Evolutionary conservation across 1,140 invertebrate genomes (phyloP).

Genomic region (Philaenus spumarius): DNA sequence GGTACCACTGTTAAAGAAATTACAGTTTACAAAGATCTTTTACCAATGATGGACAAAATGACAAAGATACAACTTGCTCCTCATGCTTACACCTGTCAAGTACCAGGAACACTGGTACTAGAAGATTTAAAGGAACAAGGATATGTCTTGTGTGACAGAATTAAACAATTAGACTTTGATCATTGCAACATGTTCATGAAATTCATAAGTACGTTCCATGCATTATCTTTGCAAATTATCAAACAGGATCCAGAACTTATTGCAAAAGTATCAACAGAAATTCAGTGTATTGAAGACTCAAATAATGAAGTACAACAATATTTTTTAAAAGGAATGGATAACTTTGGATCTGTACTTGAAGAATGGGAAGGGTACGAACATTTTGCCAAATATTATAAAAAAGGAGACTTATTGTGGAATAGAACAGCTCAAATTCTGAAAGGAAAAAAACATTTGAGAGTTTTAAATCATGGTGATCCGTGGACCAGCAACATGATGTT

Average conservation of each 20-base stretch:
- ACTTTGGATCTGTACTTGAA: background rate
- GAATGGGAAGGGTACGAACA: background rate
- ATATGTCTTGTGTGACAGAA: conserved; percentile 9
- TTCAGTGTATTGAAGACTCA: background rate
- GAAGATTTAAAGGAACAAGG: conserved; percentile 17
- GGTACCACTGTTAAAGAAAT: conserved; percentile 39
- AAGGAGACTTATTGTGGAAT: background rate
- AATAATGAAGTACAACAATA: background rate
- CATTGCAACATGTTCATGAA: conserved; percentile 40
- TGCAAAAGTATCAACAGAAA: background rate
- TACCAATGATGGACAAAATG: conserved; percentile 36
- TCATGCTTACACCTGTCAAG: conserved; percentile 36
- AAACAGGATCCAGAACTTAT: conserved; percentile 40
- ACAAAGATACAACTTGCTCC: conserved; percentile 36
- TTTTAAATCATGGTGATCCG: conserved; percentile 2
- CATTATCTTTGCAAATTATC: conserved; percentile 47
- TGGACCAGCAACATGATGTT: conserved; percentile 1
- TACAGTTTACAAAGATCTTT: conserved; percentile 34
- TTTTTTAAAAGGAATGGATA: background rate
- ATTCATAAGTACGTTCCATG: conserved; percentile 49
- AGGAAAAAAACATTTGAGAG: background rate
- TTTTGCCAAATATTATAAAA: background rate
- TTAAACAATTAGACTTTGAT: conserved; percentile 6
- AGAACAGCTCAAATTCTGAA: background rate
- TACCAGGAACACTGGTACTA: conserved; percentile 8